These are phyloP conservation scores for Polyergus mexicanus DNA, from an alignment of 1,140 invertebrate species.

Conservation along the genomic window DNA sequence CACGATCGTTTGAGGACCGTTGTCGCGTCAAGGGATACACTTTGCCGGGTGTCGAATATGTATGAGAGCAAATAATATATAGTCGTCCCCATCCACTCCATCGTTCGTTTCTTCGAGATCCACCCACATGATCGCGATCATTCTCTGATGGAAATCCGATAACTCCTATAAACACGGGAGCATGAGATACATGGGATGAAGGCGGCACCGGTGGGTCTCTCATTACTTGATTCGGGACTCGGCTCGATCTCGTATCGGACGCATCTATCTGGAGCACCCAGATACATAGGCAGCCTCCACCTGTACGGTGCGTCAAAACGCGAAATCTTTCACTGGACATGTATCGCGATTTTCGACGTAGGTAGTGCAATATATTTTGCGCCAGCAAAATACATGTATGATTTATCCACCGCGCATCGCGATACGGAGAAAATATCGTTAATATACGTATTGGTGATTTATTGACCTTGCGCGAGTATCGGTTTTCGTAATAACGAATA, in stretches of 20 bases:
- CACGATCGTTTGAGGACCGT: background rate
- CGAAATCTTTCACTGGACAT: constrained; percentile 25
- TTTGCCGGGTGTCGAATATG: background rate
- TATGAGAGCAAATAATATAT: constrained; percentile 8
- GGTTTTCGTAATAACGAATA: constrained; percentile 33
- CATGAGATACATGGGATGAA: constrained; percentile 30
- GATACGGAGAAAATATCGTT: constrained; percentile 51
- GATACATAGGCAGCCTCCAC: constrained; percentile 58
- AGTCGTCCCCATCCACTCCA: constrained; percentile 22
- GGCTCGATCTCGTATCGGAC: constrained; percentile 71
- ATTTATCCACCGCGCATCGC: constrained; percentile 35
- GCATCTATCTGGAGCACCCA: constrained; percentile 74
- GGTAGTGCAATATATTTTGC: constrained; percentile 16
- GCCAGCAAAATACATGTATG: background rate
- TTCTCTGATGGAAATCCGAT: constrained; percentile 59
- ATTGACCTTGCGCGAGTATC: constrained; percentile 8
- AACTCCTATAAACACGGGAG: constrained; percentile 72
- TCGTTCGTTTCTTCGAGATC: constrained; percentile 5
- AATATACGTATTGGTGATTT: constrained; percentile 40
- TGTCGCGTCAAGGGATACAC: background rate
- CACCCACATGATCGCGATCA: constrained; percentile 56
- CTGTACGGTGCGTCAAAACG: constrained; percentile 41
- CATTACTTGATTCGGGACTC: constrained; percentile 64
- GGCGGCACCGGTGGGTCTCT: constrained; percentile 70
- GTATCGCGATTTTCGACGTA: constrained; percentile 33